These are phyloP conservation scores for Callipepla californica DNA, from an alignment of 2,113 vertebrate species.

Conservation along the genomic window DNA sequence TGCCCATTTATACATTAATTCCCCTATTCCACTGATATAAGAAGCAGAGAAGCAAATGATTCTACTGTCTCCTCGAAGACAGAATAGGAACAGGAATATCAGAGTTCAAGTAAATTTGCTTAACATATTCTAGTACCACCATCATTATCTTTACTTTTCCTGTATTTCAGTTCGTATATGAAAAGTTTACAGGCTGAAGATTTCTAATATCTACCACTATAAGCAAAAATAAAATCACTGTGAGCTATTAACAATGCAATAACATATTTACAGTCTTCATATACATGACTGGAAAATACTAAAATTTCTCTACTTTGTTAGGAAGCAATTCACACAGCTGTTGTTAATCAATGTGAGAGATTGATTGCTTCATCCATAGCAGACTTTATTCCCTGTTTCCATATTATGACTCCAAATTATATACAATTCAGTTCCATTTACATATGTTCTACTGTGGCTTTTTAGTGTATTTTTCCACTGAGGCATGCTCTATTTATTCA, in stretches of 20 bases:
- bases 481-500: neutral
- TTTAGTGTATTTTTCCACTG: neutral
- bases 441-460: neutral
- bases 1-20: neutral
- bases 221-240: neutral
- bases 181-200: neutral
- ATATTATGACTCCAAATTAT: neutral
- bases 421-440: neutral
- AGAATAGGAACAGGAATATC: neutral
- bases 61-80: neutral
- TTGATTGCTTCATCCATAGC: neutral
- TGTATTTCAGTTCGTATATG: neutral
- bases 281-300: neutral
- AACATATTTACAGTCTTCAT: neutral
- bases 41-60: neutral
- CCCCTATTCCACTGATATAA: neutral
- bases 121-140: neutral
- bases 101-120: neutral
- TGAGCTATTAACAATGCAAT: neutral
- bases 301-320: neutral
- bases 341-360: neutral
- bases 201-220: neutral
- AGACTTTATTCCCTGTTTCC: neutral
- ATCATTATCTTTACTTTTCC: neutral
- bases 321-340: neutral